These are phyloP conservation scores for Hydrotaea cyrtoneurina DNA, from an alignment of 2,888 invertebrate genomes.

Conservation along the genomic window DNA sequence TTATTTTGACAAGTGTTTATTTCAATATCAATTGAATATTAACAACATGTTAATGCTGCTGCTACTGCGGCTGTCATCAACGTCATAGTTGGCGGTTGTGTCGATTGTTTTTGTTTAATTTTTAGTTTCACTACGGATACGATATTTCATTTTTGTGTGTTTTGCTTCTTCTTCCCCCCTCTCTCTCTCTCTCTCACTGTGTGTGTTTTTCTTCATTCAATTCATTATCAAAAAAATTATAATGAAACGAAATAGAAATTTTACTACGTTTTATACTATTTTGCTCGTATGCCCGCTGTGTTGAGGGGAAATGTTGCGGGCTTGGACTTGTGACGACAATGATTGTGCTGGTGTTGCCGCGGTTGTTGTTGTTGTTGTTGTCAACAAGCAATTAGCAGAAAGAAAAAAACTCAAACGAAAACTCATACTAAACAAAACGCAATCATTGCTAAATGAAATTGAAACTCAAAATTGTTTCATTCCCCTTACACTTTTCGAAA, in stretches of 20 bases:
- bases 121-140: slow-evolving; percentile 12
- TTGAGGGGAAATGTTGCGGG: not conserved
- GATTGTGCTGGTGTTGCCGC: not conserved
- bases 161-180: not conserved
- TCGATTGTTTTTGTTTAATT: not conserved
- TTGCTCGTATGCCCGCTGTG: not conserved
- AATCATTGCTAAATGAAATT: slow-evolving; percentile 3
- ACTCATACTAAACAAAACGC: not conserved
- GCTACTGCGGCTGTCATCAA: not conserved
- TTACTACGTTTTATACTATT: slow-evolving; percentile 42
- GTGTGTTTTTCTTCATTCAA: slow-evolving; percentile 20
- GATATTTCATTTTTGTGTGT: slow-evolving; percentile 6
- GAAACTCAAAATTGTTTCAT: not conserved
- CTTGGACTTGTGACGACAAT: slow-evolving; percentile 10
- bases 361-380: not conserved
- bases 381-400: not conserved
- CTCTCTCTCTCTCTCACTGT: not conserved
- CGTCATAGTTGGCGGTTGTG: not conserved
- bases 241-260: slow-evolving; percentile 23
- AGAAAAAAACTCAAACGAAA: not conserved
- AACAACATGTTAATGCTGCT: slow-evolving; percentile 33
- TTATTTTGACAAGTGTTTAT: slow-evolving; percentile 59
- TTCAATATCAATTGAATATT: slow-evolving; percentile 29
- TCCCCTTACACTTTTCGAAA: not conserved
- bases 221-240: slow-evolving; percentile 43